These are phyloP conservation scores for Trisateles emortualis DNA, from an alignment of 2,888 invertebrate species.

Conservation along the genomic window DNA sequence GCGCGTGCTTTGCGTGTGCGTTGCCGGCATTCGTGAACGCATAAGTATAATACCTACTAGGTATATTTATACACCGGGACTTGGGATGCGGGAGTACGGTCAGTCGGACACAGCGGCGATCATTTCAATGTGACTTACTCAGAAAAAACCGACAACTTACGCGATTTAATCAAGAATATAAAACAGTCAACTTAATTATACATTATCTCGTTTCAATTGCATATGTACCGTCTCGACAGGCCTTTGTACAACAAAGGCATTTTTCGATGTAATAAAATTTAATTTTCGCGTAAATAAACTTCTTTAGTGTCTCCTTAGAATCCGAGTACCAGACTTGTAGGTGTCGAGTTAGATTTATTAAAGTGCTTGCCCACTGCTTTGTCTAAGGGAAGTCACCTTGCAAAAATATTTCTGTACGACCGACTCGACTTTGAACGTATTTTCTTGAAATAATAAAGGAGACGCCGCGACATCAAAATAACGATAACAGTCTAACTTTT, in stretches of 20 bases:
- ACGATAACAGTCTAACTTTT: constrained; percentile 14
- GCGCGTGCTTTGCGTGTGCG: constrained; percentile 58
- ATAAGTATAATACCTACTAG: constrained; percentile 37
- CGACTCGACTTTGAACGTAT: constrained; percentile 50
- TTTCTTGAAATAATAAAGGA: constrained; percentile 32
- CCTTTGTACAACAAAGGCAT: too few relatives aligned
- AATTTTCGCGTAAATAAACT: constrained; percentile 56
- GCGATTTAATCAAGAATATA: not conserved
- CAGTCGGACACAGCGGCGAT: constrained; percentile 64
- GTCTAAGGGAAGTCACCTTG: constrained; percentile 58
- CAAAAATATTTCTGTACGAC: constrained; percentile 53
- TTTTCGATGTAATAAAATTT: constrained; percentile 54
- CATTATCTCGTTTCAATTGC: not conserved
- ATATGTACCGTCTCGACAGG: constrained; percentile 16
- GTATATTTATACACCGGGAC: constrained; percentile 43
- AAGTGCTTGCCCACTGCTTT: constrained; percentile 31
- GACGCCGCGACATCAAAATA: constrained; percentile 13
- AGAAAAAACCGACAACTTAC: constrained; percentile 42
- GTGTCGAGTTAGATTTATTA: constrained; percentile 40
- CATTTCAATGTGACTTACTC: constrained; percentile 68
- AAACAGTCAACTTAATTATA: not conserved
- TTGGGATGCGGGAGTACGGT: constrained; percentile 55
- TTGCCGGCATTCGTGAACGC: constrained; percentile 33
- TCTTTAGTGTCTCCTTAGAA: constrained; percentile 34
- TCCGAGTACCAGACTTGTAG: constrained; percentile 31